Evolutionary conservation across 1,140 invertebrate species (phyloP), one percentile per base, ranked within the genome.

Genomic region (Agrilus planipennis): DNA sequence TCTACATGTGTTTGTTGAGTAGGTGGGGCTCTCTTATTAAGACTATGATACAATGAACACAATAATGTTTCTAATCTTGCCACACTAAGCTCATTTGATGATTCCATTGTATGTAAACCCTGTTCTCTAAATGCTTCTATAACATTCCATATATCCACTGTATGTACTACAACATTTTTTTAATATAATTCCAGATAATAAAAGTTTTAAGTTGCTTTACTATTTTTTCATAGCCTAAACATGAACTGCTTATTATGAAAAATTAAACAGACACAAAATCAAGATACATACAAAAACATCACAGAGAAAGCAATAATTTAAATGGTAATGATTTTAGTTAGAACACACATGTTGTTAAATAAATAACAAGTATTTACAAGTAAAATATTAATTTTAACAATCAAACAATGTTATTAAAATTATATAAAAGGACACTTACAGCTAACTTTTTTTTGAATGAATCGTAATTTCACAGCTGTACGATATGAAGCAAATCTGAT

Each of bases 61-160:
- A 98, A 70, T 2, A 98, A 71, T 2, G 88, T 85, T 68, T 97
- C 92, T 42, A 97, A 67, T 43, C 89, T 70, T 7, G 89, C 85
- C 12, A 92, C 81, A 61, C 88, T 89, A 14, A 98, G 77, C 61
- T 92, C 89, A 39, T 82, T 81, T 40, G 84, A 77, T 4, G 87
- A 83, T 53, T 97, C 90, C 41, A 96, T 58, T 0, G 87, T 89
- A 64, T 97, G 95, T 17, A 98, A 71, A 39, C 89, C 89, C 69
- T 96, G 94, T 65, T 98, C 93, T 35, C 94, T 74, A 63, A 98
- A 96, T 17, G 93, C 88, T 71, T 99, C 94, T 49, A 98, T 97
- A n/a, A 98, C 88, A 68, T 98, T 97, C 92, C 92, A 98, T 57
- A 99, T 94, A 67, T 98, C 94, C 41, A 99, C 85, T 43, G 89